Evolutionary conservation across 2,797 vertebrate species (phyloP), one percentile per base, ranked within the genome.

Genomic region (Scarus forsteni): DNA sequence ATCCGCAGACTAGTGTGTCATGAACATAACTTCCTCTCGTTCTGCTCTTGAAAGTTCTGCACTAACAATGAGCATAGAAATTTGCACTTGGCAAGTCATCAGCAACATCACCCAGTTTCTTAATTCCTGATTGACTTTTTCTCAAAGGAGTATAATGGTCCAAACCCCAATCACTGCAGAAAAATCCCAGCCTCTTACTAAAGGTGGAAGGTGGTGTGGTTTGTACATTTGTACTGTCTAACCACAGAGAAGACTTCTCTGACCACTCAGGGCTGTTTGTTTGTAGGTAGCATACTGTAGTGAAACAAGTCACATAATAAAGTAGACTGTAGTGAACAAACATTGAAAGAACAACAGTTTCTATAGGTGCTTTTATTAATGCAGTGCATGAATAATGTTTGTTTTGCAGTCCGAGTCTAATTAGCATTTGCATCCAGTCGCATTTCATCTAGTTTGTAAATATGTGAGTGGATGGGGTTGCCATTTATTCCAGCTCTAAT

Each of bases 121-220:
- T 16, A 19, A 8, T 70, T 15, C 52, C 43, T 44, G 42, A 6
- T 51, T 18, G 73, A 77, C 62, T 52, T 51, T 61, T 38, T 43
- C 12, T 13, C 9, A 18, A 10, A 52, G n/a, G 40, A 53, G 75
- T 45, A 27, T 66, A 54, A 57, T 59, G 62, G 58, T 61, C 16
- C 13, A 36, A 70, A 35, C 56, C 46, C 50, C 27, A 40, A 63
- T 3, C 10, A 14, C 43, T 66, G 39, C 19, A 43, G 10, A 48
- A 65, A 63, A 55, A 38, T 27, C 10, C n/a, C n/a, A n/a, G 36
- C 60, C 46, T 51, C 3, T 7, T 19, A 19, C 63, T 75, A 77
- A 85, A 88, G 81, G 80, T 83, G 66, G 82, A 53, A 34, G 66
- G 60, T 77, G 19, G 59, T 79, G 79, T 66, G 72, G 70, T 82